phyloP scores from a whole-genome alignment of 2,888 invertebrate genomes.

The Cenopis cana region DNA sequence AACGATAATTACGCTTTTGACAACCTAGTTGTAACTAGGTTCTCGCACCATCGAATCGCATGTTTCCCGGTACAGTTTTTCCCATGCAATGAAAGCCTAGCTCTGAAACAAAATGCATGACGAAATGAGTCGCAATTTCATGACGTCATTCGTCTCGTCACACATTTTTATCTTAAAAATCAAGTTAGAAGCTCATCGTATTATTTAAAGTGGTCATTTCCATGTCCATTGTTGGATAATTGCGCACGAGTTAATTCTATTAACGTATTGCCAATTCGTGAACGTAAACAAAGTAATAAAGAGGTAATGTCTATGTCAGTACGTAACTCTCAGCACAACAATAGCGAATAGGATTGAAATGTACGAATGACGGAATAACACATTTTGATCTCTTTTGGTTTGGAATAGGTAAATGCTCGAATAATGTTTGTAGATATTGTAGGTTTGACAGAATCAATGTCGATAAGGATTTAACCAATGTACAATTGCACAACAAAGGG shows the following conservation, averaged over 20 bases:
- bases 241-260: constrained; percentile 20
- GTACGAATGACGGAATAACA: not conserved
- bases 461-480: too few relatives aligned
- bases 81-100: not conserved
- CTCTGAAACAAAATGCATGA: not conserved
- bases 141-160: not conserved
- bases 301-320: constrained; percentile 23
- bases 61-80: too few relatives aligned
- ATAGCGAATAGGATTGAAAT: constrained; percentile 11
- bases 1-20: too few relatives aligned
- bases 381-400: not conserved
- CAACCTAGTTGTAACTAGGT: too few relatives aligned
- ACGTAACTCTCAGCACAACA: constrained; percentile 19
- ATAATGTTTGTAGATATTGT: not conserved
- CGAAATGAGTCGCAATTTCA: not conserved
- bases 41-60: too few relatives aligned
- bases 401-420: not conserved
- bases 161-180: constrained; percentile 16
- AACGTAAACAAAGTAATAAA: constrained; percentile 39
- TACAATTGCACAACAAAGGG: too few relatives aligned
- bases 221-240: constrained; percentile 29
- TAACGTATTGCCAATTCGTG: constrained; percentile 22
- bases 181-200: constrained; percentile 7
- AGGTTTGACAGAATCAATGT: not conserved
- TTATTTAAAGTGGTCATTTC: constrained; percentile 14